phyloP scores from a whole-genome alignment of 2,113 vertebrate genomes.

The Heterochromis multidens region DNA sequence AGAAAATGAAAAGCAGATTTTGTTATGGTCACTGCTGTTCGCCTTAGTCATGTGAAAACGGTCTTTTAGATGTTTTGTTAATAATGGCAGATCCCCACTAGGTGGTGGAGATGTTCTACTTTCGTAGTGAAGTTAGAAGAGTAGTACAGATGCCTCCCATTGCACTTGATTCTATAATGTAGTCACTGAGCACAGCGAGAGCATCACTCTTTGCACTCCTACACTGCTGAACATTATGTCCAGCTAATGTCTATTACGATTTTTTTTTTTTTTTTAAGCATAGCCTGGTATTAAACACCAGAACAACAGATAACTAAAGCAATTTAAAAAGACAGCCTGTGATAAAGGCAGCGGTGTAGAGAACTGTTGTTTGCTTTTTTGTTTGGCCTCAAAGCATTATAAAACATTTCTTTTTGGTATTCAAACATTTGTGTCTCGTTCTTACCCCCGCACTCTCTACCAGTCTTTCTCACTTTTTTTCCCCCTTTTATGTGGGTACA shows the following conservation, averaged over 20 bases:
- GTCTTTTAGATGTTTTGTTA: background rate
- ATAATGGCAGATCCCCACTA: constrained; percentile 37
- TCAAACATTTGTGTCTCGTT: background rate
- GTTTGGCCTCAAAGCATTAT: background rate
- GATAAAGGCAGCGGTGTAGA: background rate
- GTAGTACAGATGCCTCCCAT: background rate
- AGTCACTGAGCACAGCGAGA: background rate
- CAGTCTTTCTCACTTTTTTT: background rate
- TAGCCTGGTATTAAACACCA: background rate
- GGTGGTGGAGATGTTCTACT: constrained; percentile 33
- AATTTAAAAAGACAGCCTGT: background rate
- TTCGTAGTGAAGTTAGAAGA: background rate
- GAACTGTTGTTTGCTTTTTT: background rate
- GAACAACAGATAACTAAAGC: background rate
- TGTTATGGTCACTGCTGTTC: background rate
- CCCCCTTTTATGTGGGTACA: background rate
- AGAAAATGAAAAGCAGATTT: background rate
- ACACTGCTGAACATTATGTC: background rate
- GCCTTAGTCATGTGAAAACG: background rate
- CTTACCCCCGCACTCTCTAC: background rate
- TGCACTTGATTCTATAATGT: background rate
- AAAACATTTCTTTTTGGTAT: background rate
- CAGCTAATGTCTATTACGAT: background rate
- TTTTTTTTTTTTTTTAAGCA: background rate
- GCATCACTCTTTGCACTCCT: background rate